Base-by-base conservation (phyloP, 2,888 invertebrate species). In the Candidula unifasciata region DNA sequence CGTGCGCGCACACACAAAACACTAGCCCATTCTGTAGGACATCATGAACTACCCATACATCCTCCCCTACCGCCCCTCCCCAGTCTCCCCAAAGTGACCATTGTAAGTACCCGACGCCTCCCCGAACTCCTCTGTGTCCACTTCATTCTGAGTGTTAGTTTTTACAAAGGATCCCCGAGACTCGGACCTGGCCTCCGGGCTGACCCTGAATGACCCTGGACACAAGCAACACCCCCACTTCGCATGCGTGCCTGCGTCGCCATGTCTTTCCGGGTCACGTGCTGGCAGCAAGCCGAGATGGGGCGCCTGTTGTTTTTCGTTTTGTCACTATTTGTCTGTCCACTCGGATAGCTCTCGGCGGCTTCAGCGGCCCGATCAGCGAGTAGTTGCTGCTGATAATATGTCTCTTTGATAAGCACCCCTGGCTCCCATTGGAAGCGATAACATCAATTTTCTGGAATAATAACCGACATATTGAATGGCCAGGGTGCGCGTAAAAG, bases 281-380 rank as follows among this genome's bases (percentile, higher is more conserved):
- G 82, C 73, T 74, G 33, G 33, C 54, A 57, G 33, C 24, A 60
- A 71, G 71, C 30, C 35, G 35, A 74, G 37, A 60, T 21, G 64
- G 35, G 10, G 68, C 57, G 54, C 33, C 66, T 68, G 68, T 77
- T 83, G 77, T 77, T 83, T 83, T 83, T 69, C 83, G 57, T 69
- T 83, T 83, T 83, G 83, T 83, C 83, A 83, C 77, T 69, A 83
- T 83, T 83, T 83, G 83, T 83, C 83, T 57, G 83, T 57, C 77
- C 78, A 83, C 83, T 83, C 69, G 64, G 69, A 44, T 54, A 24
- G 57, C 66, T 35, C 77, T 10, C 18, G 33, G 13, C 21, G 81
- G 52, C 81, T 71, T 30, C 78, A n/a, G 37, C 24, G 68, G n/a
- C 68, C 68, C 79, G 13, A 27, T n/a, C n/a, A 5, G 27, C 18